These are phyloP conservation scores for Papilio helenus DNA, from an alignment of 1,140 invertebrate genomes.

Conservation along the genomic window DNA sequence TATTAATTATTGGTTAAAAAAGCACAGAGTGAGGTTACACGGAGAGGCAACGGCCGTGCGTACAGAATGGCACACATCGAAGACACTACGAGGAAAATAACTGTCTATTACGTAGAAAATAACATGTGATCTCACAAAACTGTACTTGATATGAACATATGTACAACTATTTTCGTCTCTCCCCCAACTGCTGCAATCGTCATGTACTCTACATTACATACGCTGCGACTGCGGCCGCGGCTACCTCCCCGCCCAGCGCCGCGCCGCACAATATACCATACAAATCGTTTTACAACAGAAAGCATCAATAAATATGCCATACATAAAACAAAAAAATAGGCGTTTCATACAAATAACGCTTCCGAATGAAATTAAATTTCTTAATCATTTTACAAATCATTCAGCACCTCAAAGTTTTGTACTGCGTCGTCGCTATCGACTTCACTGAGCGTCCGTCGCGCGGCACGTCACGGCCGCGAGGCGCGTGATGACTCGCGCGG, in stretches of 20 bases:
- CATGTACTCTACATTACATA: slow-evolving; percentile 45
- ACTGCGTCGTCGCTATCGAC: slow-evolving; percentile 60
- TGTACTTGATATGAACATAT: slow-evolving; percentile 77
- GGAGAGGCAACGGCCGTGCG: slow-evolving; percentile 73
- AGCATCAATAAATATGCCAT: slow-evolving; percentile 18
- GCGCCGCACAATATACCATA: background rate
- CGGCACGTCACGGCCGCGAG: slow-evolving; percentile 50
- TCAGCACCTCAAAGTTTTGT: slow-evolving; percentile 62
- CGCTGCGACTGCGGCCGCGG: slow-evolving; percentile 10
- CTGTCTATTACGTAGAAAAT: slow-evolving; percentile 69
- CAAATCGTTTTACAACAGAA: background rate
- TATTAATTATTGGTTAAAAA: slow-evolving; percentile 69
- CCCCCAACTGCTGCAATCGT: slow-evolving; percentile 46
- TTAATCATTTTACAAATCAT: slow-evolving; percentile 24
- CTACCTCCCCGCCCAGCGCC: background rate
- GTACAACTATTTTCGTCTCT: slow-evolving; percentile 58
- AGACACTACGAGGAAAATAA: slow-evolving; percentile 67
- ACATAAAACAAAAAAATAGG: background rate
- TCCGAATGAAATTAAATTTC: slow-evolving; percentile 34
- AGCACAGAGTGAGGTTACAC: slow-evolving; percentile 75
- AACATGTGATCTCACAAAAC: slow-evolving; percentile 66
- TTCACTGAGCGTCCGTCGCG: slow-evolving; percentile 66
- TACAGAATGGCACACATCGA: slow-evolving; percentile 76
- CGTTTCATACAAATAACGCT: slow-evolving; percentile 23
- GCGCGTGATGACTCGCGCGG: slow-evolving; percentile 54